Conservation (phyloP, 2,888 invertebrate species). For the Drosophila suboccidentalis region DNA sequence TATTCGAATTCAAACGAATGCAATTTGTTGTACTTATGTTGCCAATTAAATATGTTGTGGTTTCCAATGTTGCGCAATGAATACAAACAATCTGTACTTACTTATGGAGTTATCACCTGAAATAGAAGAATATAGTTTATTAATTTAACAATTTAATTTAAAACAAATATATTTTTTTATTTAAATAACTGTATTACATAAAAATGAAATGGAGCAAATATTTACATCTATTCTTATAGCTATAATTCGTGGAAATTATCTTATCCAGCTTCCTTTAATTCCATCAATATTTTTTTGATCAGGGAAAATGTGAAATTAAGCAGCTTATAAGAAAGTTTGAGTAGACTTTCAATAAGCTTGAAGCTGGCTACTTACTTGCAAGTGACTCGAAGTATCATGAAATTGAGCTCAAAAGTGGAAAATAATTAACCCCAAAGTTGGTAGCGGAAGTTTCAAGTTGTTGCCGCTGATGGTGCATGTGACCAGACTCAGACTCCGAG, state of each 20-base stretch:
- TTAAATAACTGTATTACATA: neutral
- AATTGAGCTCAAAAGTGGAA: constrained; percentile 77
- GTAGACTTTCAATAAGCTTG: constrained; percentile 37
- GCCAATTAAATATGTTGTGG: constrained; percentile 76
- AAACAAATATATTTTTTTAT: neutral
- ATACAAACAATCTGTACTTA: constrained; percentile 72
- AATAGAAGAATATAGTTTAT: constrained; percentile 36
- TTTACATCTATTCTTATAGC: neutral
- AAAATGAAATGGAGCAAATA: neutral
- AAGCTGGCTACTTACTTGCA: constrained; percentile 32
- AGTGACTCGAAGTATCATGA: constrained; percentile 38
- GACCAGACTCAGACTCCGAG: constrained; percentile 11
- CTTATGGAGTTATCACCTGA: constrained; percentile 85
- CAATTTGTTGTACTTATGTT: constrained; percentile 68
- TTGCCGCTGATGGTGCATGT: constrained; percentile 50
- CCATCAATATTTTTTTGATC: neutral
- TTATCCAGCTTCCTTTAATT: neutral
- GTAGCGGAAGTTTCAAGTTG: constrained; percentile 71
- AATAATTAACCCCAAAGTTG: constrained; percentile 81
- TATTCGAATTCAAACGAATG: constrained; percentile 67
- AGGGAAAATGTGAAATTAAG: neutral
- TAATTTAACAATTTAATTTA: neutral
- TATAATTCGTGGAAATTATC: neutral
- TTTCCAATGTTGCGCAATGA: constrained; percentile 56
- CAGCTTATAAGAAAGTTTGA: constrained; percentile 50